A percentile compares a stretch with the other conserved stretches of the same genome.
Conservation (phyloP, 2,888 invertebrate species). For the Atrina japonica region DNA sequence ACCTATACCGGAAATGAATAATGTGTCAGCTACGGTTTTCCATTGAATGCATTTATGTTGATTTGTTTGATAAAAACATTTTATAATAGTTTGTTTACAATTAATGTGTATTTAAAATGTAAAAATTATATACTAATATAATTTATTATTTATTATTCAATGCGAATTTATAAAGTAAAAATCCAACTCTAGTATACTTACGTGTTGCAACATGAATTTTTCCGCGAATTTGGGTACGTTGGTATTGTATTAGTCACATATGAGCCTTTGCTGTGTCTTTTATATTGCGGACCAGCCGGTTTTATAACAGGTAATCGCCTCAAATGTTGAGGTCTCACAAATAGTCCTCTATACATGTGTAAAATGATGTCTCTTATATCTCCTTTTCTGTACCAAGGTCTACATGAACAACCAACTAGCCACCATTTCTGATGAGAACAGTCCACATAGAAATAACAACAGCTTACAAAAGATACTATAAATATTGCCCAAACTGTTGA, state of each 20-base stretch:
- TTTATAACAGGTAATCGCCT: conserved; percentile 55
- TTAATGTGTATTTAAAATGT: background rate
- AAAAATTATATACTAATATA: too few relatives aligned
- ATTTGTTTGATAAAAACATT: too few relatives aligned
- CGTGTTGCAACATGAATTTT: conserved; percentile 38
- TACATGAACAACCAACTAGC: too few relatives aligned
- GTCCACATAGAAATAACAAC: too few relatives aligned
- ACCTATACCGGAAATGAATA: too few relatives aligned
- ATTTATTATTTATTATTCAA: background rate
- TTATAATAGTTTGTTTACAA: too few relatives aligned
- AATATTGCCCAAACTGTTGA: too few relatives aligned
- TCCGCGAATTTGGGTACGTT: background rate
- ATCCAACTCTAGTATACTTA: conserved; percentile 14
- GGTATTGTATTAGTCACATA: conserved; percentile 34
- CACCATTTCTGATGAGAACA: too few relatives aligned
- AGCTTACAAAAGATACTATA: too few relatives aligned
- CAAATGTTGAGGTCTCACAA: conserved; percentile 55
- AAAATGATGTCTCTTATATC: conserved; percentile 39
- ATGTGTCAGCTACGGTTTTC: too few relatives aligned
- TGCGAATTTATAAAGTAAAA: background rate
- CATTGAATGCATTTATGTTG: too few relatives aligned
- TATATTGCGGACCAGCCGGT: conserved; percentile 26
- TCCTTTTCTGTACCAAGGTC: too few relatives aligned
- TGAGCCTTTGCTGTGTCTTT: conserved; percentile 1
- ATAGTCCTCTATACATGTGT: conserved; percentile 57